These are phyloP conservation scores for Dinocampus coccinellae DNA, from an alignment of 2,888 invertebrate species.

Conservation along the genomic window DNA sequence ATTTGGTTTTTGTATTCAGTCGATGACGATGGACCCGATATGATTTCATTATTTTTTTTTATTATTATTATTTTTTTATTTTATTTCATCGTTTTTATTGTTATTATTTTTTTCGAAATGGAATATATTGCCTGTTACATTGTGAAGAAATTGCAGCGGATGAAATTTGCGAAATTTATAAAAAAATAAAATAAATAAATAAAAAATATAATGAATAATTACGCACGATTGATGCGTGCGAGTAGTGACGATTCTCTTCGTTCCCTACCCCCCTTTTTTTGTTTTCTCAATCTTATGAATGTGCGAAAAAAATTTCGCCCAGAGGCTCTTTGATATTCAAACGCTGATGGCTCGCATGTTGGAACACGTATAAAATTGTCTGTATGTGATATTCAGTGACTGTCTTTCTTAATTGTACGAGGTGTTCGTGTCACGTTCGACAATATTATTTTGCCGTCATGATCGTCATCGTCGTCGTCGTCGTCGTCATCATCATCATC, in stretches of 20 bases:
- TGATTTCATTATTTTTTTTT: neutral
- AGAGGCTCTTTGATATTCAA: neutral
- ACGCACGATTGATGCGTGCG: neutral
- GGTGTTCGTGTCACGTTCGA: neutral
- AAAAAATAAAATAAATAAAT: neutral
- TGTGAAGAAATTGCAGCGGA: neutral
- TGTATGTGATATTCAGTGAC: neutral
- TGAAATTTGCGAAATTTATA: neutral
- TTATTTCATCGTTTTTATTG: too few species aligned
- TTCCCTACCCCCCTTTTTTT: neutral
- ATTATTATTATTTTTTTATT: too few species aligned
- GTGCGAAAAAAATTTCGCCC: neutral
- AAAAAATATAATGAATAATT: neutral
- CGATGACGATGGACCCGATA: neutral
- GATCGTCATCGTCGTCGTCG: neutral
- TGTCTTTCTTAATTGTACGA: neutral
- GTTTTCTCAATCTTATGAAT: neutral
- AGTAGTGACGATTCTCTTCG: neutral
- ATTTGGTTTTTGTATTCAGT: neutral
- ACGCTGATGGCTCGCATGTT: neutral
- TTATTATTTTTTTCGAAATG: too few species aligned
- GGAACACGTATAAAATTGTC: neutral
- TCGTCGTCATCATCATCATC: neutral
- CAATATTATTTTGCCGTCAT: too few species aligned
- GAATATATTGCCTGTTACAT: neutral